phyloP scores from a whole-genome alignment of 2,797 vertebrate genomes.

The Apodemus agrarius region DNA sequence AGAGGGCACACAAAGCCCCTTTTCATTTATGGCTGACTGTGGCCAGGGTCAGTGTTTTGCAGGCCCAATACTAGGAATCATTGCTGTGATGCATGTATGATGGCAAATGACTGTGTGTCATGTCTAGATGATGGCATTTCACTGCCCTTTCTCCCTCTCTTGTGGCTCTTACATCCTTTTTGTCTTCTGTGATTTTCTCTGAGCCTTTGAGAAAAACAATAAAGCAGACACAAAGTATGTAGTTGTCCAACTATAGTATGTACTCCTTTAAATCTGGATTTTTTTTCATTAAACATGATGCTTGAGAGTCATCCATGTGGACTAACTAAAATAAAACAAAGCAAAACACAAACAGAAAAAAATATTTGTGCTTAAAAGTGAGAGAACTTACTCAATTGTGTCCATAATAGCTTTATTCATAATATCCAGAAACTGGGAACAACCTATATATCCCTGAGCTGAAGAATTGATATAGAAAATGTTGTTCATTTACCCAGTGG shows the following conservation, averaged over 20 bases:
- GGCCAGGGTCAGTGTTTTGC: neutral
- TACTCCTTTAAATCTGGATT: constrained; percentile 23
- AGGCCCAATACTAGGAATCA: neutral
- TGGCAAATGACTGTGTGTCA: neutral
- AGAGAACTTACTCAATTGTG: neutral
- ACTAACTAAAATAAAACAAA: constrained; percentile 29
- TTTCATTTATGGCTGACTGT: neutral
- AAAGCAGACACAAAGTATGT: neutral
- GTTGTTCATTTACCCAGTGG: neutral
- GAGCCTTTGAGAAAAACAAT: neutral
- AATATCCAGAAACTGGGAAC: neutral
- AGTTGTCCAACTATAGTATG: neutral
- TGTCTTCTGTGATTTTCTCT: neutral
- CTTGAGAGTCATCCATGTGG: constrained; percentile 40
- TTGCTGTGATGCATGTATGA: neutral
- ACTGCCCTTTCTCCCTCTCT: neutral
- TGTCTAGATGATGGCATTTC: neutral
- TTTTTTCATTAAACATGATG: constrained; percentile 38
- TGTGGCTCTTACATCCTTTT: neutral
- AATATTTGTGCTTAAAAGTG: neutral
- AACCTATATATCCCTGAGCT: neutral
- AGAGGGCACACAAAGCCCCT: neutral
- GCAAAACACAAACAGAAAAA: neutral
- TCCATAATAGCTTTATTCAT: neutral
- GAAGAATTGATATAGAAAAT: neutral